A percentile compares a stretch with the other conserved stretches of the same genome.
Evolutionary conservation across 2,888 invertebrate genomes (phyloP).

Genomic region (Mystacides longicornis): DNA sequence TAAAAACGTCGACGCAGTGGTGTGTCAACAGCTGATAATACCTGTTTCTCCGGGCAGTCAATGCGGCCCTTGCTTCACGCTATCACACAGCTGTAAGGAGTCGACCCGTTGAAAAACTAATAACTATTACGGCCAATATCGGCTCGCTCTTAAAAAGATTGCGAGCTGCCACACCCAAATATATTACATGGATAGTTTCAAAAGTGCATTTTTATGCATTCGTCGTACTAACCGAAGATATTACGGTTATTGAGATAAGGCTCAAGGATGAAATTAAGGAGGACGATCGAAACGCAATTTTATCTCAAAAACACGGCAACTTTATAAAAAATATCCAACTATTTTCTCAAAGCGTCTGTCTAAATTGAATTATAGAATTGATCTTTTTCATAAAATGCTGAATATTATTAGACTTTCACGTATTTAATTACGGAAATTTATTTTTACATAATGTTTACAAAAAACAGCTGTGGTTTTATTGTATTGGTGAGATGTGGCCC

Average conservation of each 20-base stretch:
- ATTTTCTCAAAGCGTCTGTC: too few species aligned
- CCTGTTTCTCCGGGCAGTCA: slow-evolving; percentile 17
- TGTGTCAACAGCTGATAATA: slow-evolving; percentile 21
- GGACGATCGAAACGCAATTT: background rate
- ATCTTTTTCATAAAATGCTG: too few species aligned
- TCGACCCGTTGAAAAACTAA: background rate
- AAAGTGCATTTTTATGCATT: background rate
- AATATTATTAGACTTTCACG: too few species aligned
- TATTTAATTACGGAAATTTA: background rate
- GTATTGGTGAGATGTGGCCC: slow-evolving; percentile 4
- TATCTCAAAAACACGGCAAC: background rate
- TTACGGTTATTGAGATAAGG: background rate
- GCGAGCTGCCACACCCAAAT: background rate
- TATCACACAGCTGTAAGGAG: slow-evolving; percentile 13
- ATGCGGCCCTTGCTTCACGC: slow-evolving; percentile 9
- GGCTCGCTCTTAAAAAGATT: background rate
- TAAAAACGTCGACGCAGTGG: slow-evolving; percentile 8
- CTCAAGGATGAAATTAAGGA: slow-evolving; percentile 1
- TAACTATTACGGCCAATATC: background rate
- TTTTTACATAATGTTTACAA: background rate
- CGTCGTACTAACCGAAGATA: background rate
- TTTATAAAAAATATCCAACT: too few species aligned
- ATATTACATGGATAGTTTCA: too few species aligned
- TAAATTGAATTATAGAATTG: too few species aligned
- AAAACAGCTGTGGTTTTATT: slow-evolving; percentile 15